Evolutionary conservation across 2,113 vertebrate genomes (phyloP).

Genomic region (Brachypteracias leptosomus): DNA sequence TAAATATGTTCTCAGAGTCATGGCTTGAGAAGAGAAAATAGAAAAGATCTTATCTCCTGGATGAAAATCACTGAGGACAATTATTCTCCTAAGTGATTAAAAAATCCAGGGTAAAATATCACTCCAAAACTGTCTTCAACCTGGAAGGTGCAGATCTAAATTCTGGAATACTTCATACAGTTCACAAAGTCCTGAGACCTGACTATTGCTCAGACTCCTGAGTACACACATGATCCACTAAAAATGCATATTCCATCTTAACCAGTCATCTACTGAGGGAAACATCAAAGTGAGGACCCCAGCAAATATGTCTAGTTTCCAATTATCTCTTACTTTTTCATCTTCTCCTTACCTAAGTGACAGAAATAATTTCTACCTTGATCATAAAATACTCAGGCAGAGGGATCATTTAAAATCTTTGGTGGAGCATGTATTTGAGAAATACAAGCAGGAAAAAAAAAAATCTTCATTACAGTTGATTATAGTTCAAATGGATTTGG

Average conservation of each 20-base stretch:
- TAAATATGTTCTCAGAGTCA: background rate
- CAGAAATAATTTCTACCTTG: background rate
- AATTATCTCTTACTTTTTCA: background rate
- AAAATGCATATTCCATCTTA: background rate
- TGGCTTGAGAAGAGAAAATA: background rate
- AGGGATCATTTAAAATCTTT: background rate
- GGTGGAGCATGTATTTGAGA: background rate
- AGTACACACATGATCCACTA: background rate
- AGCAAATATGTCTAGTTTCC: background rate
- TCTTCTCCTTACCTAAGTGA: background rate
- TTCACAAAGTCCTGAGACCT: background rate
- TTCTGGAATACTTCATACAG: background rate
- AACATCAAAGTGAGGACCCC: background rate
- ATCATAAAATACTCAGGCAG: background rate
- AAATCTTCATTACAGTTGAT: constrained; percentile 2
- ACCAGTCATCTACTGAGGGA: background rate
- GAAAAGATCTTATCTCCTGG: background rate
- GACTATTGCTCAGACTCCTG: background rate
- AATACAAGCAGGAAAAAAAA: background rate
- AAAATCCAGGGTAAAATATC: background rate
- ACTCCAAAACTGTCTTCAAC: background rate
- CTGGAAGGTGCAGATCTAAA: background rate
- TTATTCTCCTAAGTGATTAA: background rate
- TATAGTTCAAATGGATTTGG: constrained; percentile 7
- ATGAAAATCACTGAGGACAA: background rate